Conservation (phyloP, 2,113 vertebrate species). For the Tichodroma muraria region DNA sequence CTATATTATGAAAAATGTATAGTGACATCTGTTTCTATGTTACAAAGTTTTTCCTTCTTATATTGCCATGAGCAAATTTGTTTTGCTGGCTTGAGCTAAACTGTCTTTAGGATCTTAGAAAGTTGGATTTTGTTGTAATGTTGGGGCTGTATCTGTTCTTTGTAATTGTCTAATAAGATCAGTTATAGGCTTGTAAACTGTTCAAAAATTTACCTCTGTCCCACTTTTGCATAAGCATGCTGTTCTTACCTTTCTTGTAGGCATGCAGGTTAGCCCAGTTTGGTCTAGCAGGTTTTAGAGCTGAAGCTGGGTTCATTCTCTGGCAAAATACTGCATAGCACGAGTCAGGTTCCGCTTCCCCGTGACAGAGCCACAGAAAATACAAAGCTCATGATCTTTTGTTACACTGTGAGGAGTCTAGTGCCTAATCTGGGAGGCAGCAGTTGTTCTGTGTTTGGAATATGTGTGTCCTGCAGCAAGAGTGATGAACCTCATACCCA, state of each 20-base stretch:
- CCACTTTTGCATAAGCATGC: neutral
- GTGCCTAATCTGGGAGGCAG: neutral
- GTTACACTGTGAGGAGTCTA: neutral
- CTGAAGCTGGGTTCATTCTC: rapidly evolving
- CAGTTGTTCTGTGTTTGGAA: neutral
- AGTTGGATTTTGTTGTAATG: neutral
- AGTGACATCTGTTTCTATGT: conserved; percentile 33
- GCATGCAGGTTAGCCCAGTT: neutral
- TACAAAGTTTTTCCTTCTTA: neutral
- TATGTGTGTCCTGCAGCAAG: neutral
- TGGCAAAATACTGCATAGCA: neutral
- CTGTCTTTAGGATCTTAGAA: neutral
- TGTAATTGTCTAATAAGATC: neutral
- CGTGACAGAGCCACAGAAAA: neutral
- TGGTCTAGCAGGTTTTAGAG: neutral
- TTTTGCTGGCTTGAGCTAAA: neutral
- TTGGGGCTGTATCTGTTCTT: neutral
- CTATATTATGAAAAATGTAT: conserved; percentile 2
- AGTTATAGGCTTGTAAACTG: neutral
- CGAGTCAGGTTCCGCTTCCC: neutral
- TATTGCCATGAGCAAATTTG: neutral
- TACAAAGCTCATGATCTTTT: neutral
- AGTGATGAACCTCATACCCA: rapidly evolving
- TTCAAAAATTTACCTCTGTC: neutral
- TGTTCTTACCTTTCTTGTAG: neutral